Base-by-base conservation (phyloP, 2,113 vertebrate species). In the Setophaga petechia region DNA sequence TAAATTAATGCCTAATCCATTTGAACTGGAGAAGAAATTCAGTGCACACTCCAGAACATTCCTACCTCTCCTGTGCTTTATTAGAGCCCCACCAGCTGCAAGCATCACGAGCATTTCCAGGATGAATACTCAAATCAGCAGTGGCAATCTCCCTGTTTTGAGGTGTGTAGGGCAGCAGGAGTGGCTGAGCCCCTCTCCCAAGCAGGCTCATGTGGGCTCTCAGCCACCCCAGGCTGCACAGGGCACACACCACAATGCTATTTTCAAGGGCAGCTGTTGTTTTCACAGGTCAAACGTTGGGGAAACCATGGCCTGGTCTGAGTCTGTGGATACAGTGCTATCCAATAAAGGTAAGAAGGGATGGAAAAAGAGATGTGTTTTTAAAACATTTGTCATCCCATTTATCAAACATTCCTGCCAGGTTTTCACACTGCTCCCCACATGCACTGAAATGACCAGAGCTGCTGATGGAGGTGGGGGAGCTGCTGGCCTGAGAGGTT, bases 231-330 rank as follows among this genome's bases (percentile, higher is more conserved):
- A 71, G 79, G 91, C 83, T 93, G 87, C 69, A 89, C 84, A 92
- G 95, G 97, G 97, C 96, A 98, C 98, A 98, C 97, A 98, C 98
- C 98, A 97, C 94, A 95, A 98, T 98, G 97, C 97, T 99, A 98
- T 99, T 99, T 98, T 99, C 99, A 99, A 98, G 99, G 98, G 97
- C 95, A 99, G 99, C 96, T 99, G 98, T 96, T 99, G 98, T 99
- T 99, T 99, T 97, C 96, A 98, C 98, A 99, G 99, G 97, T 98
- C 98, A 93, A 88, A 98, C 1, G 15, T 98, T 52, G 98, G 94
- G 52, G 98, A 99, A 91, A 89, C 97, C 93, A 96, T 97, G 95
- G 96, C 97, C 35, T 99, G 99, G 98, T 97, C 97, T 28, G 98
- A 99, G 82, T 99, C 99, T 35, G 98, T 99, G 98, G 99, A 99